Evolutionary conservation across 2,888 invertebrate species (phyloP).

Genomic region (Amaurobius ferox): DNA sequence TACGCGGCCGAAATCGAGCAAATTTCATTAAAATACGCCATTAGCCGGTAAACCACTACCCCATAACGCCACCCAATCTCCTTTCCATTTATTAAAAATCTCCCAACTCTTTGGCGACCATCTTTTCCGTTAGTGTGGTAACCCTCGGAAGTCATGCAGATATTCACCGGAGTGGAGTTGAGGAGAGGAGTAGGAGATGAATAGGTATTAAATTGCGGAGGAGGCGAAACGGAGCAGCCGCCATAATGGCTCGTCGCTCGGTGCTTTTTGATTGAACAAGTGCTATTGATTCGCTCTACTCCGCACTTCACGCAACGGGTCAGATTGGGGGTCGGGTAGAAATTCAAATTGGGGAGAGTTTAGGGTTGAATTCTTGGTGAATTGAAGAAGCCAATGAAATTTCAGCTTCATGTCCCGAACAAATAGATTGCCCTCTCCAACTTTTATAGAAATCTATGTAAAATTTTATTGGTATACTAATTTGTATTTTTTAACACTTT

Average conservation of each 20-base stretch:
- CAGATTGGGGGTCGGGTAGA: slow-evolving; percentile 9
- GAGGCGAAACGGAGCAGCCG: slow-evolving; percentile 60
- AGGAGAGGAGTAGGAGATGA: slow-evolving; percentile 10
- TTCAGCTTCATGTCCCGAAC: no score
- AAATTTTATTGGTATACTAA: no score
- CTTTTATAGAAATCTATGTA: no score
- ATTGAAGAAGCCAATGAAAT: no score
- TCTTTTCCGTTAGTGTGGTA: not conserved
- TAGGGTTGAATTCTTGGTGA: no score
- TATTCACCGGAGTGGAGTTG: slow-evolving; percentile 16
- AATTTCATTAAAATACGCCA: slow-evolving; percentile 13
- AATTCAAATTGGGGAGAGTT: slow-evolving; percentile 22
- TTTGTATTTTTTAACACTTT: no score
- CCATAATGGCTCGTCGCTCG: slow-evolving; percentile 64
- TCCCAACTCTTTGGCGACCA: not conserved
- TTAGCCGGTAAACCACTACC: not conserved
- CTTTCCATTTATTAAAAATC: not conserved
- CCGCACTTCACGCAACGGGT: slow-evolving; percentile 41
- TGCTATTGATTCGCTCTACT: slow-evolving; percentile 68
- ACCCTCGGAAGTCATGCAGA: slow-evolving; percentile 7
- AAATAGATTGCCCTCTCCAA: no score
- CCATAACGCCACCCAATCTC: not conserved
- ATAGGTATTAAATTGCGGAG: slow-evolving; percentile 64
- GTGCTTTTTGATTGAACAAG: slow-evolving; percentile 72
- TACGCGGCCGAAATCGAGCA: slow-evolving; percentile 2